A percentile compares a stretch with the other conserved stretches of the same genome.
Conservation (phyloP, 2,113 vertebrate species). For the Misgurnus anguillicaudatus region DNA sequence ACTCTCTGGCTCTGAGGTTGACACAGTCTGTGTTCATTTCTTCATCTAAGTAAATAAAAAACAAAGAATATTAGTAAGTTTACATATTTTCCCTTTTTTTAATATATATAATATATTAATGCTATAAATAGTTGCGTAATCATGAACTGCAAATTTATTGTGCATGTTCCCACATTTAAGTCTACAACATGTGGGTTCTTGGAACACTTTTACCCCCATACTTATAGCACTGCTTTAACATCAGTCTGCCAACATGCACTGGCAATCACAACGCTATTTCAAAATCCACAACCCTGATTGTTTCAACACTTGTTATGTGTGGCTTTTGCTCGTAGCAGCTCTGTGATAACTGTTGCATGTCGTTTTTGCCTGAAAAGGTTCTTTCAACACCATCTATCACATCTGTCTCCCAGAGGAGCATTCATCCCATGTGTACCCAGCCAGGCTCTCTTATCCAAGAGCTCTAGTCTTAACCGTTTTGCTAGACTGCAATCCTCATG, state of each 20-base stretch:
- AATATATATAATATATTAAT: no score
- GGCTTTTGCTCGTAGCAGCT: background rate
- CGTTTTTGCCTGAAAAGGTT: background rate
- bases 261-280: background rate
- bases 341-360: conserved; percentile 19
- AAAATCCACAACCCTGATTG: background rate
- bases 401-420: background rate
- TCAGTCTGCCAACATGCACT: conserved; percentile 1
- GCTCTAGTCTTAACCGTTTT: conserved; percentile 14
- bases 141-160: background rate
- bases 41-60: no score
- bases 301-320: background rate
- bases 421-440: conserved; percentile 8
- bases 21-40: no score
- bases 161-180: background rate
- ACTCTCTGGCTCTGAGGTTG: no score
- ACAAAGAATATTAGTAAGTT: no score
- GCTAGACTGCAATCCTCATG: background rate
- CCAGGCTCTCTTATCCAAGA: background rate
- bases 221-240: background rate
- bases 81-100: no score
- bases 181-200: background rate
- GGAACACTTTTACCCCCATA: background rate
- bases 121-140: no score
- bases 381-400: conserved; percentile 17